phyloP scores from a whole-genome alignment of 2,888 invertebrate genomes.

The Epirrhoe tristata region DNA sequence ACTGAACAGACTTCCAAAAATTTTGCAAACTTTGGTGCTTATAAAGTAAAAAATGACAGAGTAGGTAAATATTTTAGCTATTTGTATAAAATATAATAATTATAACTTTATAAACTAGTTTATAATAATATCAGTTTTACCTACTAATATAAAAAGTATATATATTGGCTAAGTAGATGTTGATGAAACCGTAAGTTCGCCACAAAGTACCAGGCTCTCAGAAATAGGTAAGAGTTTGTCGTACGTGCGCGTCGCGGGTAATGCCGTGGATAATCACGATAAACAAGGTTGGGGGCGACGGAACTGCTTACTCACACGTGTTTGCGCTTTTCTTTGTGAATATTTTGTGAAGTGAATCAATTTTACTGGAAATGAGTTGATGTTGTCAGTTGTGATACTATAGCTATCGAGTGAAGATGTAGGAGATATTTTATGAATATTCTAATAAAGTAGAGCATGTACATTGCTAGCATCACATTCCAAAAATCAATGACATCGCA shows the following conservation, averaged over 20 bases:
- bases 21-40: no score
- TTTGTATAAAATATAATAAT: no score
- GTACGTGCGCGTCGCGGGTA: constrained; percentile 42
- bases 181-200: neutral
- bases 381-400: neutral
- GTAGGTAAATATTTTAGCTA: no score
- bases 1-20: no score
- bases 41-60: no score
- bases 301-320: constrained; percentile 34
- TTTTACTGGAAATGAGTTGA: constrained; percentile 13
- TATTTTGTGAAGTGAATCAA: constrained; percentile 28
- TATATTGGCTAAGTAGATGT: neutral
- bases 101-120: no score
- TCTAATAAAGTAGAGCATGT: no score
- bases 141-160: no score
- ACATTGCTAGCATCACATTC: no score
- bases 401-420: neutral
- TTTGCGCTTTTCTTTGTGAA: constrained; percentile 23
- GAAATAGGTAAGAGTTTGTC: constrained; percentile 16
- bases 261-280: constrained; percentile 55
- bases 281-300: constrained; percentile 49
- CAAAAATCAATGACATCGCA: no score
- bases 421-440: neutral
- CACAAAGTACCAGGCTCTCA: constrained; percentile 14
- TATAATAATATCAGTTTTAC: no score